Evolutionary conservation across 2,797 vertebrate species (phyloP).

Genomic region (Protosalanx chinensis): DNA sequence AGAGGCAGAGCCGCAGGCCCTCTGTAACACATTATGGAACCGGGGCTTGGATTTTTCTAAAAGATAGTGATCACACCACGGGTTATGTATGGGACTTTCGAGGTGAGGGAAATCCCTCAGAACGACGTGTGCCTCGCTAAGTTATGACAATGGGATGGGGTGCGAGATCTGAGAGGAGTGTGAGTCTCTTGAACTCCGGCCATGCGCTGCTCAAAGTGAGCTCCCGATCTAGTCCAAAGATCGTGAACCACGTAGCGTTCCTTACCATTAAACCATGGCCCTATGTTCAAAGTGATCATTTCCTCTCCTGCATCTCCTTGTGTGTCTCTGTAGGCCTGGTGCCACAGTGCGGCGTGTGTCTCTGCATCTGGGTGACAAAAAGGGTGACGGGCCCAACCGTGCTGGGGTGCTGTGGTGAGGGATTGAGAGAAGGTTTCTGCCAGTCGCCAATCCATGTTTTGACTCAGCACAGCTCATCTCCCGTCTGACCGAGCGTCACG

Average conservation of each 20-base stretch:
- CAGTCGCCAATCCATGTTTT: conserved; percentile 59
- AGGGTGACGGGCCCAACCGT: conserved; percentile 5
- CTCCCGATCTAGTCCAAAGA: neutral
- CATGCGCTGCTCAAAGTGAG: conserved; percentile 23
- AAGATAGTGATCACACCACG: conserved; percentile 48
- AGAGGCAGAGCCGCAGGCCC: conserved; percentile 52
- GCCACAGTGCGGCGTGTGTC: conserved; percentile 4
- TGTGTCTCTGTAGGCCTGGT: neutral
- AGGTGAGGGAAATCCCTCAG: conserved; percentile 44
- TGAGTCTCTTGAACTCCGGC: conserved; percentile 22
- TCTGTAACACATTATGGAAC: conserved; percentile 56
- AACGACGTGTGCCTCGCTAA: conserved; percentile 35
- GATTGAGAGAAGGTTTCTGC: conserved; percentile 4
- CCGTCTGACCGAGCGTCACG: conserved; percentile 40
- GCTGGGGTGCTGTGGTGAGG: conserved; percentile 1
- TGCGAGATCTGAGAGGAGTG: conserved; percentile 24
- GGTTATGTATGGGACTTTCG: conserved; percentile 43
- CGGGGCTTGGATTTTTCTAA: conserved; percentile 53
- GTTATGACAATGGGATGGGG: conserved; percentile 17
- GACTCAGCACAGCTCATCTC: conserved; percentile 24
- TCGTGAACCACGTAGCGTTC: neutral
- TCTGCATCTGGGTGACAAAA: conserved; percentile 27
- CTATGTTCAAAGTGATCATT: neutral
- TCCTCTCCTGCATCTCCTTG: conserved; percentile 4
- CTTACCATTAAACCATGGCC: neutral